Conservation (phyloP, 2,888 invertebrate species). For the Xanthia togata region DNA sequence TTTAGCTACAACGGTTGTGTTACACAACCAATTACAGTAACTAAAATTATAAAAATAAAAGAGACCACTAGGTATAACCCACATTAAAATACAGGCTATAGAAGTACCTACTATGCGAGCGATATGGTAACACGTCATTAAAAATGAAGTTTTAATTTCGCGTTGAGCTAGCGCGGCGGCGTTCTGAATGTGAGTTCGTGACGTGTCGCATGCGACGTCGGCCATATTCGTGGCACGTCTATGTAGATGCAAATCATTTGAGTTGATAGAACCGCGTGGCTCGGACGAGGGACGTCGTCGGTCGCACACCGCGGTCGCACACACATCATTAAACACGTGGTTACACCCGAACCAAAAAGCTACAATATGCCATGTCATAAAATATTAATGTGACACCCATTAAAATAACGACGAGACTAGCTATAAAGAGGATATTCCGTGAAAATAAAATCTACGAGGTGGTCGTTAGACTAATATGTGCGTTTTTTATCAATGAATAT, state of each 20-base stretch:
- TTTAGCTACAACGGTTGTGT: too few relatives aligned
- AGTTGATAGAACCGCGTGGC: slow-evolving; percentile 47
- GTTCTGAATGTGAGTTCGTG: slow-evolving; percentile 55
- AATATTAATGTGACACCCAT: slow-evolving; percentile 35
- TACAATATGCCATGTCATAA: slow-evolving; percentile 38
- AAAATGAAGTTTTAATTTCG: slow-evolving; percentile 87
- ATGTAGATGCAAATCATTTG: slow-evolving; percentile 77
- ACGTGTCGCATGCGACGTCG: slow-evolving; percentile 69
- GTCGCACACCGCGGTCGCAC: slow-evolving; percentile 40
- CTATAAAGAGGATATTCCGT: slow-evolving; percentile 10
- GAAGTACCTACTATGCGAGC: slow-evolving; percentile 62
- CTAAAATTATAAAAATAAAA: too few relatives aligned
- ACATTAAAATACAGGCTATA: slow-evolving; percentile 32
- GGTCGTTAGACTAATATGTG: not conserved
- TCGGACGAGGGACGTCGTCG: slow-evolving; percentile 15
- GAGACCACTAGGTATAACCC: too few relatives aligned
- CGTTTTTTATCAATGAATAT: slow-evolving; percentile 1
- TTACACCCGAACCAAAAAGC: slow-evolving; percentile 36
- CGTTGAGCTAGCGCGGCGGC: slow-evolving; percentile 62
- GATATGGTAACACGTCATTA: slow-evolving; percentile 85
- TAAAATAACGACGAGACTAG: slow-evolving; percentile 14
- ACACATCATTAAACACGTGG: slow-evolving; percentile 51
- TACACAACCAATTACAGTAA: too few relatives aligned
- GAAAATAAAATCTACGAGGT: not conserved
- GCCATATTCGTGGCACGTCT: slow-evolving; percentile 65